Base-by-base conservation (phyloP, 2,113 vertebrate genomes). In the Lutjanus erythropterus region DNA sequence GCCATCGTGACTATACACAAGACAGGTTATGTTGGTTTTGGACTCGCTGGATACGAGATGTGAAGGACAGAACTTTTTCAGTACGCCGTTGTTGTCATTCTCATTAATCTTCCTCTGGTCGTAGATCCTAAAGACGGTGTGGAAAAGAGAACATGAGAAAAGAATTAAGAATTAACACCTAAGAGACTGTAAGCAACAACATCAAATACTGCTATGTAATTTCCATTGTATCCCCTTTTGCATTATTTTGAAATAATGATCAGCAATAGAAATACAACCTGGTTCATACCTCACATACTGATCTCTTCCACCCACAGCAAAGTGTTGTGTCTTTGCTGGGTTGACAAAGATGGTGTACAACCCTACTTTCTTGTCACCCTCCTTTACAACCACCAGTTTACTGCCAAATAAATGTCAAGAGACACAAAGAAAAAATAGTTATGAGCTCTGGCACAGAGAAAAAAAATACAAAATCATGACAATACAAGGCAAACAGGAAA, bases 21-120 rank as follows among this genome's bases (percentile, higher is more conserved):
- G 95, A 80, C 98, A 99, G 78, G 97, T 99, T 91, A 99, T 98
- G 94, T 97, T 99, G 81, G 97, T 97, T 95, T 99, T 99, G 85
- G 97, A 97, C 88, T 99, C 97, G 19, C 97, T 99, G 95, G 96
- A 96, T 64, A 98, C 97, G 95, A 99, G 89, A 88, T 98, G 97
- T 74, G 96, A 97, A 2, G 98, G 98, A 82, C 97, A 98, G 90
- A 99, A 99, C 82, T 98, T 99, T 91, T 99, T 99, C 37, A 99
- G 92, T 1, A 99, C 97, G 0, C 98, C 97, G 0, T 98, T 98
- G 88, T 99, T 99, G 35, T 98, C 97, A 0, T 97, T 98, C 91
- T 98, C 97, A 0, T 97, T 96, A 6, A 99, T 99, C 87, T 97
- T 98, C 78, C 98, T 95, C 95, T 98, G 97, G 81, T 99, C 98